Evolutionary conservation across 2,888 invertebrate genomes (phyloP).

Genomic region (Colletes collaris): DNA sequence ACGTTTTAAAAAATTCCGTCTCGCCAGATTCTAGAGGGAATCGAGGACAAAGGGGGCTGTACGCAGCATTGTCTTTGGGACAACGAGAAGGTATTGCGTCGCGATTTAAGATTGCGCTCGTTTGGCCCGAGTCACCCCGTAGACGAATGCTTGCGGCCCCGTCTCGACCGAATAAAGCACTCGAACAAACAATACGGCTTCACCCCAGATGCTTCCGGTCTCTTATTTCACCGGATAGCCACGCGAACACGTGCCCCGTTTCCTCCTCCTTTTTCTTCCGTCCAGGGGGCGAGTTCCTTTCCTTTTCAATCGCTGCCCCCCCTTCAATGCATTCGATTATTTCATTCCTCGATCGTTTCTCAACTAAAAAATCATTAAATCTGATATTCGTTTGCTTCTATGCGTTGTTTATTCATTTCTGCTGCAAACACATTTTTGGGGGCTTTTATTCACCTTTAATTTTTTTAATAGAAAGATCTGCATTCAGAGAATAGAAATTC

Average conservation of each 20-base stretch:
- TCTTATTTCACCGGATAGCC: constrained; percentile 81
- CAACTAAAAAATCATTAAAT: too few relatives aligned
- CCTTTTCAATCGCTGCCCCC: constrained; percentile 19
- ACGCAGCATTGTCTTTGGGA: constrained; percentile 36
- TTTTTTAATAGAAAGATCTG: too few relatives aligned
- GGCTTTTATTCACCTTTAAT: too few relatives aligned
- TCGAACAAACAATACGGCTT: constrained; percentile 81
- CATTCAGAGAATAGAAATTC: too few relatives aligned
- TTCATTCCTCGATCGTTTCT: constrained; percentile 3
- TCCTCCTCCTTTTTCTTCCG: constrained; percentile 66
- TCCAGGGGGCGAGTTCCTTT: constrained; percentile 30
- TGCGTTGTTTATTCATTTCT: too few relatives aligned
- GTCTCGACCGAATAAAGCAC: constrained; percentile 71
- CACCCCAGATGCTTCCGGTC: constrained; percentile 82
- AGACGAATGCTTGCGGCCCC: constrained; percentile 42
- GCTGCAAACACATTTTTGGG: too few relatives aligned
- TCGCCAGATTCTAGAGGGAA: constrained; percentile 1
- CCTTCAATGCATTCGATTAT: constrained; percentile 51
- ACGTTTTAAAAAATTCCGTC: constrained; percentile 26
- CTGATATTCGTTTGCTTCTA: too few relatives aligned
- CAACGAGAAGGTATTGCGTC: constrained; percentile 41
- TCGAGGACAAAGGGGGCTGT: constrained; percentile 40
- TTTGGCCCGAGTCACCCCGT: constrained; percentile 62
- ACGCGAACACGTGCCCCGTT: constrained; percentile 77
- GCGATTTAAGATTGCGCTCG: constrained; percentile 54